phyloP scores from a whole-genome alignment of 2,797 vertebrate species.

The Rhinoraja longicauda region DNA sequence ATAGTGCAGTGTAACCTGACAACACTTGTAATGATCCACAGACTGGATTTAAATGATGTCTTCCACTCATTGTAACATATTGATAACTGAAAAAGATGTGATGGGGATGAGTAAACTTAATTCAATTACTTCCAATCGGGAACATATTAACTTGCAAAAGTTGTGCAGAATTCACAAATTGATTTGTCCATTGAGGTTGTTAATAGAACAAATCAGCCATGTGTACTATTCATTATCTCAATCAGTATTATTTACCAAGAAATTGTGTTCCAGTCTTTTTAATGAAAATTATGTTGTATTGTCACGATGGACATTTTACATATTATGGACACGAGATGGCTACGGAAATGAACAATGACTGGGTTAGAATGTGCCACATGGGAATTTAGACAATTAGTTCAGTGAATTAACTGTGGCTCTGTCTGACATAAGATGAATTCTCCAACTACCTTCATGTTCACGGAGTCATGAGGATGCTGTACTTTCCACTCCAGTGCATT shows the following conservation, averaged over 20 bases:
- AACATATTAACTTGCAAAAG: not conserved
- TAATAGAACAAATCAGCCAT: not conserved
- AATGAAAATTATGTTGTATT: not conserved
- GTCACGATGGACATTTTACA: too few relatives aligned
- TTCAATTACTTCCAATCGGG: not conserved
- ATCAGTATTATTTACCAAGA: not conserved
- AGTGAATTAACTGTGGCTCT: not conserved
- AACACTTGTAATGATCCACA: not conserved
- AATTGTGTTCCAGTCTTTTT: not conserved
- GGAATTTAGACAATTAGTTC: not conserved
- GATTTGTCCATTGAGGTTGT: not conserved
- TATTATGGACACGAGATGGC: not conserved
- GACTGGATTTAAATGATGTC: not conserved
- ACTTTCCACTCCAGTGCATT: not conserved
- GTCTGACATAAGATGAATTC: not conserved
- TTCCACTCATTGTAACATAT: not conserved
- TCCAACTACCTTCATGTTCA: not conserved
- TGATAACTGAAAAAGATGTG: not conserved
- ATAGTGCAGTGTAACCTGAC: not conserved
- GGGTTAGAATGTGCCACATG: not conserved
- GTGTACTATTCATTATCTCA: not conserved
- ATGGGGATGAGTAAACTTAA: not conserved
- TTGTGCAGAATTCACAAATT: constrained; percentile 1
- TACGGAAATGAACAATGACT: not conserved
- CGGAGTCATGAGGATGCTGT: not conserved